phyloP scores from a whole-genome alignment of 2,113 vertebrate species.

The Pelmatolapia mariae region DNA sequence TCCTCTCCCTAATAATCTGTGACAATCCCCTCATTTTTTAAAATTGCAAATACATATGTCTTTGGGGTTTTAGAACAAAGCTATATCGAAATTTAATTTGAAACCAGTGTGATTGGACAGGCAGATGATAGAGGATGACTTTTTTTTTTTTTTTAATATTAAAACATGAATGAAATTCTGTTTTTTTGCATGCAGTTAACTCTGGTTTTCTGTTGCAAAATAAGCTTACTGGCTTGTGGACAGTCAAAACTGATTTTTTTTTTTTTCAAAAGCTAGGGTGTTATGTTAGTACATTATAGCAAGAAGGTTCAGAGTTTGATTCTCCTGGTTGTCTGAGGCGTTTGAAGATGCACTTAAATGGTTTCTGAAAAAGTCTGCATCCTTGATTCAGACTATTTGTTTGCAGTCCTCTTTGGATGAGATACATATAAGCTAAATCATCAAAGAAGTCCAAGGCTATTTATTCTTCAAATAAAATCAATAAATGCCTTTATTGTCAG shows the following conservation, averaged over 20 bases:
- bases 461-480: background rate
- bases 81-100: fast-evolving
- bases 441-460: background rate
- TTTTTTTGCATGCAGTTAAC: fast-evolving
- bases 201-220: background rate
- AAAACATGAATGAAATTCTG: background rate
- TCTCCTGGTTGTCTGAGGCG: background rate
- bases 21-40: background rate
- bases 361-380: background rate
- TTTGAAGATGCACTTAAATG: background rate
- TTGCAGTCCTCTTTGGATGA: background rate
- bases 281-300: background rate
- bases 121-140: background rate
- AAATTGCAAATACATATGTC: background rate
- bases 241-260: background rate
- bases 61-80: background rate
- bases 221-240: background rate
- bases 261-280: background rate
- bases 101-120: background rate
- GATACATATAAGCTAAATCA: background rate
- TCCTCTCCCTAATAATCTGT: background rate
- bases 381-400: background rate
- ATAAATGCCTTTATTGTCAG: background rate
- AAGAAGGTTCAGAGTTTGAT: background rate
- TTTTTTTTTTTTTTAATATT: background rate